Percentiles rank a stretch among this genome's conserved stretches.
These are phyloP conservation scores for Rhynchophorus ferrugineus DNA, from an alignment of 1,140 invertebrate genomes.

Conservation along the genomic window DNA sequence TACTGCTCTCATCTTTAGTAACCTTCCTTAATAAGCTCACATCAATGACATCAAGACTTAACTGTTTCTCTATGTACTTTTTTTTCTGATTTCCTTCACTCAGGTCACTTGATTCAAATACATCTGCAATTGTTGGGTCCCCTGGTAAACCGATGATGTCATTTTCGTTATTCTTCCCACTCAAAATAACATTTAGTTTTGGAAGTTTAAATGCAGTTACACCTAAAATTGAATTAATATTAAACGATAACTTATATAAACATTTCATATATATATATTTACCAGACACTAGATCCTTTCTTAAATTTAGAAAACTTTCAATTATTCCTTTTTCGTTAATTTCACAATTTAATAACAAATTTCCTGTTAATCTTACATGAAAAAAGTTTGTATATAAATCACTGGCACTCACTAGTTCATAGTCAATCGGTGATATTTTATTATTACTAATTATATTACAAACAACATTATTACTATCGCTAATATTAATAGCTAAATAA, in stretches of 20 bases:
- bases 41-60: slow-evolving; percentile 41
- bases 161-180: slow-evolving; percentile 48
- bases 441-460: slow-evolving; percentile 63
- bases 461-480: slow-evolving; percentile 44
- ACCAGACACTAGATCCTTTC: slow-evolving; percentile 45
- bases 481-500: slow-evolving; percentile 52
- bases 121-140: slow-evolving; percentile 49
- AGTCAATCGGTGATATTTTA: slow-evolving; percentile 52
- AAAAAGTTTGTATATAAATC: slow-evolving; percentile 59
- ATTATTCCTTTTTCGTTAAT: slow-evolving; percentile 47
- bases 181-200: slow-evolving; percentile 50
- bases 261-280: neutral
- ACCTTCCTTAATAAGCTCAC: slow-evolving; percentile 43
- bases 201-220: slow-evolving; percentile 57
- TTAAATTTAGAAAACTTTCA: slow-evolving; percentile 47
- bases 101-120: slow-evolving; percentile 43
- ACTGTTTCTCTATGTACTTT: slow-evolving; percentile 42
- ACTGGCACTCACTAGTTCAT: slow-evolving; percentile 43
- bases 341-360: slow-evolving; percentile 42
- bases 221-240: slow-evolving; percentile 35
- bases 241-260: too few species aligned
- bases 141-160: slow-evolving; percentile 46
- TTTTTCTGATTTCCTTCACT: slow-evolving; percentile 35
- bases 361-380: slow-evolving; percentile 53
- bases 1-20: slow-evolving; percentile 23